Evolutionary conservation across 2,113 vertebrate species (phyloP).

Genomic region (Pica pica): DNA sequence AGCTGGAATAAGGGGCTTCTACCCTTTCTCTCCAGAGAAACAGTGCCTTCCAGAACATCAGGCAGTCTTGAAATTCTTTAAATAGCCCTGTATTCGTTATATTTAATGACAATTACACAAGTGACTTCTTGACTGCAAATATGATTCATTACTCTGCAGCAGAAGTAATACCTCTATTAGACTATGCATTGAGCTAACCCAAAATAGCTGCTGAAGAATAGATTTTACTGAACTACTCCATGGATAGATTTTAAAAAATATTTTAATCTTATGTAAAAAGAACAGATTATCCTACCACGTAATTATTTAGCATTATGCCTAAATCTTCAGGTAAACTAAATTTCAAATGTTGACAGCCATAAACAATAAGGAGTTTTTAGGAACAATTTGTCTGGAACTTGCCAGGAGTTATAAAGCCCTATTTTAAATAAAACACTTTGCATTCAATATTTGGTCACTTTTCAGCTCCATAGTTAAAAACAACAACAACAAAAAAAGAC

Average conservation of each 20-base stretch:
- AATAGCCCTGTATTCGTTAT: conserved; percentile 22
- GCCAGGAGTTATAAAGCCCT: background rate
- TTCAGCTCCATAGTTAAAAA: background rate
- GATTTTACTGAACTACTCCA: background rate
- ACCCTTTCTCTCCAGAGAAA: background rate
- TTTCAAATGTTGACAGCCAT: background rate
- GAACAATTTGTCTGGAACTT: background rate
- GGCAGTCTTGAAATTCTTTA: conserved; percentile 17
- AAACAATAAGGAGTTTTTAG: background rate
- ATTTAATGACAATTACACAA: conserved; percentile 45
- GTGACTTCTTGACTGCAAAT: conserved; percentile 41
- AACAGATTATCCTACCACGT: background rate
- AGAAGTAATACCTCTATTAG: conserved; percentile 49
- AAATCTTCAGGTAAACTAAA: background rate
- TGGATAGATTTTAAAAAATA: background rate
- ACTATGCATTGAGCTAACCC: conserved; percentile 33
- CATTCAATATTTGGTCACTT: background rate
- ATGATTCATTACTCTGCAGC: conserved; percentile 45
- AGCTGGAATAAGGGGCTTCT: background rate
- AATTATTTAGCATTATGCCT: background rate
- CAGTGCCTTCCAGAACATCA: background rate
- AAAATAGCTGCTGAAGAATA: conserved; percentile 54
- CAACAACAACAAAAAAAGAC: background rate
- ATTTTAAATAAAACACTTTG: background rate
- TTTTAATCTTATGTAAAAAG: background rate